Evolutionary conservation across 2,888 invertebrate genomes (phyloP).

Genomic region (Sclerodermus sp.): DNA sequence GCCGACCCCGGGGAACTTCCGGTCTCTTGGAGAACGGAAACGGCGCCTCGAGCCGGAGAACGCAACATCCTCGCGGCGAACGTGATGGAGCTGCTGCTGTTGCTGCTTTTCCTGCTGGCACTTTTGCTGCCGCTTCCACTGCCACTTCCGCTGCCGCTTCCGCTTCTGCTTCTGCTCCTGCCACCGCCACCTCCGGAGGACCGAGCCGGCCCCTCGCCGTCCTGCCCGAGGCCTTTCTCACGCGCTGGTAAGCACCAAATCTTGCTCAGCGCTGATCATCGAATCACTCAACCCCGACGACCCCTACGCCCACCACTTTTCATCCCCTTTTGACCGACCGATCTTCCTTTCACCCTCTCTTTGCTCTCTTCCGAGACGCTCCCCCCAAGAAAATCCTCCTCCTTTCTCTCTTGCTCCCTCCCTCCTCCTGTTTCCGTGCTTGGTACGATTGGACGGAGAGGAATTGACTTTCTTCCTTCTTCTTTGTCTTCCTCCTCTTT

Average conservation of each 20-base stretch:
- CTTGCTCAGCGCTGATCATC: conserved; percentile 38
- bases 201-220: conserved; percentile 35
- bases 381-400: too few relatives aligned
- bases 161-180: neutral
- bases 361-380: too few relatives aligned
- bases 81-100: too few relatives aligned
- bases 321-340: neutral
- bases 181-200: conserved; percentile 19
- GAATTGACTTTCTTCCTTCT: too few relatives aligned
- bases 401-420: too few relatives aligned
- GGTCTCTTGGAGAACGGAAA: conserved; percentile 29
- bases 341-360: neutral
- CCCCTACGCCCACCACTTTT: neutral
- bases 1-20: conserved; percentile 34
- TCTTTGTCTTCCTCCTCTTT: too few relatives aligned
- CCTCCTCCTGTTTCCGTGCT: too few relatives aligned
- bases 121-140: too few relatives aligned
- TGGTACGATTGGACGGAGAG: too few relatives aligned
- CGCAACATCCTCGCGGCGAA: conserved; percentile 39
- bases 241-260: conserved; percentile 49
- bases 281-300: conserved; percentile 16
- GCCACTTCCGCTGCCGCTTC: too few relatives aligned
- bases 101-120: too few relatives aligned
- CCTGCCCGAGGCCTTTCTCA: conserved; percentile 52
- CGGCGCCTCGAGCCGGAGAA: conserved; percentile 45